A percentile compares a stretch with the other conserved stretches of the same genome.
phyloP scores from a whole-genome alignment of 2,797 vertebrate genomes.

The Cephalopachus bancanus region DNA sequence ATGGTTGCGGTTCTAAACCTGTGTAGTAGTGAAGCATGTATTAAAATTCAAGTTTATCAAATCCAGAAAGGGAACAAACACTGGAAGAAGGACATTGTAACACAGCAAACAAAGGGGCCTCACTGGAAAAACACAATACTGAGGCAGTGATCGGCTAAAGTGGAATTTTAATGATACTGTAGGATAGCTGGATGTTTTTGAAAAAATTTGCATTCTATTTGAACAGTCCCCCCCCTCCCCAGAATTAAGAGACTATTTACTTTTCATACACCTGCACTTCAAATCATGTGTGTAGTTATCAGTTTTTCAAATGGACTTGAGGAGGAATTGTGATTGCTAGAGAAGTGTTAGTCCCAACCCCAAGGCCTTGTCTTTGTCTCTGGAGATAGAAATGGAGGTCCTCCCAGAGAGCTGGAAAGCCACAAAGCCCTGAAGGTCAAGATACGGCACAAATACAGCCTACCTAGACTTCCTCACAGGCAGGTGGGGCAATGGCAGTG shows the following conservation, averaged over 20 bases:
- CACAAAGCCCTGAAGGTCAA: neutral
- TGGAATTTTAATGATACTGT: conserved; percentile 49
- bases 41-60: conserved; percentile 48
- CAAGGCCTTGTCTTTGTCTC: conserved; percentile 12
- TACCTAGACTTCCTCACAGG: neutral
- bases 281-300: neutral
- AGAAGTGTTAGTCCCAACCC: neutral
- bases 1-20: neutral
- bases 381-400: neutral
- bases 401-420: neutral
- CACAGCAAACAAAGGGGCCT: conserved; percentile 49
- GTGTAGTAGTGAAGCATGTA: neutral
- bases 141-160: neutral
- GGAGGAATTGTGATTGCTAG: neutral
- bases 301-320: conserved; percentile 25
- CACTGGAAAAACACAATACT: neutral
- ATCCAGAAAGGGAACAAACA: conserved; percentile 49
- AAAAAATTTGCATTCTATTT: neutral
- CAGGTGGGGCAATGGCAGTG: neutral
- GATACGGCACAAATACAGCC: neutral
- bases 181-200: neutral
- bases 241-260: neutral
- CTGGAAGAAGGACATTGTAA: conserved; percentile 18
- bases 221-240: neutral
- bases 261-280: neutral